Percentiles rank a stretch among this genome's conserved stretches.
Conservation (phyloP, 2,888 invertebrate genomes). For the Nineta flava region DNA sequence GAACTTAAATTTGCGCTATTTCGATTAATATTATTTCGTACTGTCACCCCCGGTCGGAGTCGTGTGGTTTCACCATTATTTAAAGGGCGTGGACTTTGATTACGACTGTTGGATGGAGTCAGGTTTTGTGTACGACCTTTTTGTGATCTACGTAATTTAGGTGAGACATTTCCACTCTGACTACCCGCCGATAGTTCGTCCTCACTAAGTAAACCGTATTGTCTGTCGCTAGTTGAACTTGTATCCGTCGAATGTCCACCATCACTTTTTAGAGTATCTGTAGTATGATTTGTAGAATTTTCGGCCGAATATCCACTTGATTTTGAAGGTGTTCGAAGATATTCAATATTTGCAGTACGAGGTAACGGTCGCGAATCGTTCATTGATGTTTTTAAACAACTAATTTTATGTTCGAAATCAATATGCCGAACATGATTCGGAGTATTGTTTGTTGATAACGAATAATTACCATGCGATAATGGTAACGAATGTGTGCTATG, state of each 20-base stretch:
- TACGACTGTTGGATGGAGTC: conserved; percentile 33
- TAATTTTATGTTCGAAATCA: conserved; percentile 17
- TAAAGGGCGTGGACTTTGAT: conserved; percentile 42
- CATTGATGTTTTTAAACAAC: conserved; percentile 22
- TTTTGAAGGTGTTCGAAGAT: conserved; percentile 24
- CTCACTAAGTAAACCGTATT: conserved; percentile 27
- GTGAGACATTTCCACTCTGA: conserved; percentile 34
- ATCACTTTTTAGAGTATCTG: conserved; percentile 10
- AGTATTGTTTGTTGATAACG: conserved; percentile 27
- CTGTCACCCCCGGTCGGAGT: conserved; percentile 31
- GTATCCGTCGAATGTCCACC: conserved; percentile 35
- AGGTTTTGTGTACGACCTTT: conserved; percentile 29
- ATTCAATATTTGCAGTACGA: conserved; percentile 32
- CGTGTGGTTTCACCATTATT: conserved; percentile 34
- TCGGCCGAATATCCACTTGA: conserved; percentile 17
- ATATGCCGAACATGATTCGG: conserved; percentile 23
- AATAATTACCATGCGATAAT: conserved; percentile 25
- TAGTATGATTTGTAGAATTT: neutral
- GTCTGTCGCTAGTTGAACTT: conserved; percentile 32
- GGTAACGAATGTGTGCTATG: conserved; percentile 30
- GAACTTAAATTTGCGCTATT: conserved; percentile 42
- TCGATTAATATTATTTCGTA: conserved; percentile 32
- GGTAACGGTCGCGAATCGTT: conserved; percentile 27
- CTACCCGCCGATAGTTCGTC: conserved; percentile 40
- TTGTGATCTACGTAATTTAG: conserved; percentile 29